Percentiles rank a stretch among this genome's conserved stretches.
These are phyloP conservation scores for Grammomys surdaster DNA, from an alignment of 2,113 vertebrate species.

Conservation along the genomic window DNA sequence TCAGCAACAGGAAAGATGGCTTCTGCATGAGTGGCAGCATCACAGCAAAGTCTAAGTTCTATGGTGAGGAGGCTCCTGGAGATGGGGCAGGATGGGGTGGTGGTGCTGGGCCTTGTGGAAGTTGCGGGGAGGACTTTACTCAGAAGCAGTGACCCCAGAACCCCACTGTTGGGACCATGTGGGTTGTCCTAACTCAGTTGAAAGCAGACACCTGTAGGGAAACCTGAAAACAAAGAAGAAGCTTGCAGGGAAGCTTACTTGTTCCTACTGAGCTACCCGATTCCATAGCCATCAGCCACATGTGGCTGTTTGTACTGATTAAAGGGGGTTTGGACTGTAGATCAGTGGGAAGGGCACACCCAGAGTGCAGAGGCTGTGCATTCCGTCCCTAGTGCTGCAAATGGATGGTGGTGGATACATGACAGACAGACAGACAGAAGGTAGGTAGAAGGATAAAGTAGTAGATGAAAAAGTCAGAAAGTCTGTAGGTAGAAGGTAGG, in stretches of 20 bases:
- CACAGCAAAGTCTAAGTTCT: constrained; percentile 97
- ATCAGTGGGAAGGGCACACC: not conserved
- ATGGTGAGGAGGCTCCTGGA: constrained; percentile 87
- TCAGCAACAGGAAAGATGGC: constrained; percentile 97
- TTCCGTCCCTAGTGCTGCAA: not conserved
- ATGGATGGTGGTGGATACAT: not conserved
- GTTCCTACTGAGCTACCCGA: accelerated
- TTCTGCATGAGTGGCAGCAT: constrained; percentile 96
- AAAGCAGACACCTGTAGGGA: not conserved
- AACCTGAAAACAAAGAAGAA: accelerated
- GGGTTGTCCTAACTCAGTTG: accelerated
- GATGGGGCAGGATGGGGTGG: not conserved
- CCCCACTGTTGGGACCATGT: accelerated
- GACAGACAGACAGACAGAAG: not conserved
- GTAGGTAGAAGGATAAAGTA: not conserved
- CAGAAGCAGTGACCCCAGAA: not conserved
- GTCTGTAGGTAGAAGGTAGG: not conserved
- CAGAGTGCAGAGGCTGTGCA: not conserved
- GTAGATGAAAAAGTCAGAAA: not conserved
- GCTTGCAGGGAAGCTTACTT: accelerated
- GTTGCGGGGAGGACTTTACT: not conserved
- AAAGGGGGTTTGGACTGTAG: not conserved
- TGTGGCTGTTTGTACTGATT: not conserved
- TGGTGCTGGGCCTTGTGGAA: accelerated
- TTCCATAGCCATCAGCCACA: accelerated